Conservation (phyloP, 2,113 vertebrate genomes). For the Menidia beryllina region DNA sequence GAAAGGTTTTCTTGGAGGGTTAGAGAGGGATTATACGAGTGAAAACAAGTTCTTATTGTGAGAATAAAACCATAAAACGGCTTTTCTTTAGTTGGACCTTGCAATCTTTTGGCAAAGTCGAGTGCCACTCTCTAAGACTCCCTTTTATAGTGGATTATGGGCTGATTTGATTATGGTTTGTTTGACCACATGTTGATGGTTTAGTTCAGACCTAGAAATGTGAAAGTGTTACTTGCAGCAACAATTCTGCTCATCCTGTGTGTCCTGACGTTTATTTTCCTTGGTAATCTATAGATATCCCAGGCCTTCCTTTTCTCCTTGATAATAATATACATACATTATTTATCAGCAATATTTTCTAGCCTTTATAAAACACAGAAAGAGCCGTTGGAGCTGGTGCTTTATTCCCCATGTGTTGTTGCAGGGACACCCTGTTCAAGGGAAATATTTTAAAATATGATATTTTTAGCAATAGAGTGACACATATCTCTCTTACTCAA, state of each 20-base stretch:
- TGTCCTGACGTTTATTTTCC: slow-evolving; percentile 2
- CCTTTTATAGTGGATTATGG: background rate
- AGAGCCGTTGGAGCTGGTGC: background rate
- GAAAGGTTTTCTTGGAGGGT: slow-evolving; percentile 64
- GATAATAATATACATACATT: background rate
- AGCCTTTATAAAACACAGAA: background rate
- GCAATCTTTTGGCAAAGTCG: background rate
- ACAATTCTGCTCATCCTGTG: slow-evolving; percentile 2
- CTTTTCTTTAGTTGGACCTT: background rate
- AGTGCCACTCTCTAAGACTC: background rate
- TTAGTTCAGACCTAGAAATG: background rate
- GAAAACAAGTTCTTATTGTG: slow-evolving; percentile 56
- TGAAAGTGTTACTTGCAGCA: background rate
- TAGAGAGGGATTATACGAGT: slow-evolving; percentile 35
- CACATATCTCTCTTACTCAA: background rate
- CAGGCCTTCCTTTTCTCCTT: background rate
- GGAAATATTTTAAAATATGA: slow-evolving; percentile 4
- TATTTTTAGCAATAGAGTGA: background rate
- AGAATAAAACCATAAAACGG: slow-evolving; percentile 5
- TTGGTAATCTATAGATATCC: slow-evolving; percentile 18
- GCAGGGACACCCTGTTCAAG: slow-evolving; percentile 5
- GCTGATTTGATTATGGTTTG: background rate
- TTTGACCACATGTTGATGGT: background rate
- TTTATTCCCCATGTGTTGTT: background rate
- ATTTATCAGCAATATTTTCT: background rate